Percentiles rank a stretch among this genome's conserved stretches.
These are phyloP conservation scores for Lottia gigantea DNA, from an alignment of 2,888 invertebrate species.

Conservation along the genomic window DNA sequence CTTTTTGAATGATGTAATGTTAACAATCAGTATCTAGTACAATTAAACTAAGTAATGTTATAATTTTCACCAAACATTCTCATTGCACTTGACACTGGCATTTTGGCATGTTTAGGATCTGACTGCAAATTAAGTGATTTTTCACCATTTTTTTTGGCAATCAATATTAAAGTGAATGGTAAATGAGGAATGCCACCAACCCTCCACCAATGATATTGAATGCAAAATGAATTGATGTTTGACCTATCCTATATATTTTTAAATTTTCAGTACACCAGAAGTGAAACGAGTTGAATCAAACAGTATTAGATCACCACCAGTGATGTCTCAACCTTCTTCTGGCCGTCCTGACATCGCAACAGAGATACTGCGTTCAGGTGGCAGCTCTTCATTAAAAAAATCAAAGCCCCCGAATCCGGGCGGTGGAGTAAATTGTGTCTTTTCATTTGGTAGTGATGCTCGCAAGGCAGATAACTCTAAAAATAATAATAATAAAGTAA, in stretches of 20 bases:
- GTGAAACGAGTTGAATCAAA: not conserved
- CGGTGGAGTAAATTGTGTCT: slow-evolving; percentile 20
- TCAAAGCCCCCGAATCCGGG: slow-evolving; percentile 19
- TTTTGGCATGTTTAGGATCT: too few species aligned
- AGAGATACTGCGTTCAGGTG: slow-evolving; percentile 19
- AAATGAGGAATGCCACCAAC: too few species aligned
- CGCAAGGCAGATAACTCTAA: not conserved
- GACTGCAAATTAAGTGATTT: too few species aligned
- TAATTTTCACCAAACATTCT: too few species aligned
- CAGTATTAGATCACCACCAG: not conserved
- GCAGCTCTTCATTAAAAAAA: slow-evolving; percentile 19
- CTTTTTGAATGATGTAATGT: too few species aligned
- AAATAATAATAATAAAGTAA: not conserved
- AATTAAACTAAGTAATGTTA: too few species aligned
- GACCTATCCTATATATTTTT: not conserved
- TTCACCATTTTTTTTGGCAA: too few species aligned
- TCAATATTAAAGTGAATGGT: too few species aligned
- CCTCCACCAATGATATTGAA: too few species aligned
- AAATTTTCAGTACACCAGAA: slow-evolving; percentile 9
- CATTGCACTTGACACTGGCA: too few species aligned
- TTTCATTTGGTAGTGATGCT: slow-evolving; percentile 18
- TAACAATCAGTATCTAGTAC: too few species aligned
- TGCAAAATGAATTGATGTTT: too few species aligned
- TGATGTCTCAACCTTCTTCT: not conserved
- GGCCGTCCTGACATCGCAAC: slow-evolving; percentile 10